These are phyloP conservation scores for Chloroceryle aenea DNA, from an alignment of 2,113 vertebrate genomes.

Conservation along the genomic window DNA sequence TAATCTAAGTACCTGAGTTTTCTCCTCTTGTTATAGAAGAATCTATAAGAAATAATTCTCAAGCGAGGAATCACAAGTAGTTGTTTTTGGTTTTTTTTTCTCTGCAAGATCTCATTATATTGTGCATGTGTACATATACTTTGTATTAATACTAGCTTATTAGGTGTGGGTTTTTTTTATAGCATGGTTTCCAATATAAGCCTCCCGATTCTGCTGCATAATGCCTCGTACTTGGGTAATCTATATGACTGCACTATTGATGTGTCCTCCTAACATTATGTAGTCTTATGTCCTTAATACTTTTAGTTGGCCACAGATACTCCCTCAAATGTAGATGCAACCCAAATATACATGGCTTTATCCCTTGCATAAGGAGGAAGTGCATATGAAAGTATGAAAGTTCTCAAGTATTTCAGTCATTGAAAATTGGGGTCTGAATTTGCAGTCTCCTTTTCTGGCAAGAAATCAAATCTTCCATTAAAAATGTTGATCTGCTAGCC, in stretches of 20 bases:
- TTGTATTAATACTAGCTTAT: conserved; percentile 23
- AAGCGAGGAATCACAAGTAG: conserved; percentile 9
- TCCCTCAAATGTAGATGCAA: not conserved
- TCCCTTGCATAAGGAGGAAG: not conserved
- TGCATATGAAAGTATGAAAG: accelerated
- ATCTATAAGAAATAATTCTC: not conserved
- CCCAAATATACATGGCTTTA: not conserved
- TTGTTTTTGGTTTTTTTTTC: not conserved
- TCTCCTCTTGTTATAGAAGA: not conserved
- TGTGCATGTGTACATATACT: not conserved
- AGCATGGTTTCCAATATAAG: not conserved
- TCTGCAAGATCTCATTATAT: conserved; percentile 29
- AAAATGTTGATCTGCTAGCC: conserved; percentile 3
- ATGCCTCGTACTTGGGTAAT: not conserved
- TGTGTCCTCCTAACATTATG: not conserved
- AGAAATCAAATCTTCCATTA: not conserved
- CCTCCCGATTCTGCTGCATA: not conserved
- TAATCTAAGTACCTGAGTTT: not conserved
- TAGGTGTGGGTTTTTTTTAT: conserved; percentile 4
- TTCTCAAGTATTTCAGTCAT: not conserved
- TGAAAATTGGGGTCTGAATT: not conserved
- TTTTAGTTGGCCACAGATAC: not conserved
- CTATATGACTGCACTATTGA: not conserved
- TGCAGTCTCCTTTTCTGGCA: not conserved
- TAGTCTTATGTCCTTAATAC: not conserved